Conservation (phyloP, 2,797 vertebrate species). For the Urosaurus nigricauda region DNA sequence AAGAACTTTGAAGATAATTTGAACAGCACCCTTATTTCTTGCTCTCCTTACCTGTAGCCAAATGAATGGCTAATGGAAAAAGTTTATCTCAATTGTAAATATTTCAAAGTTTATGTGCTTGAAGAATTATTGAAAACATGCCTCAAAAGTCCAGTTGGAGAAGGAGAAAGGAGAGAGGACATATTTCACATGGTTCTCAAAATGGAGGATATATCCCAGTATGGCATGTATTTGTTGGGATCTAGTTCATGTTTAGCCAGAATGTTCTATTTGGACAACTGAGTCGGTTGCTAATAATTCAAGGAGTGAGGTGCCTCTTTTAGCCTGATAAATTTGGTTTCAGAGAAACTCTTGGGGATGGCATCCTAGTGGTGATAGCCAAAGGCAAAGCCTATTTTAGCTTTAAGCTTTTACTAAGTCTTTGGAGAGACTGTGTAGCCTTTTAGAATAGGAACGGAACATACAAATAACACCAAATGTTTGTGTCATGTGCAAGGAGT, state of each 20-base stretch:
- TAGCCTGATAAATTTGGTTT: too few relatives aligned
- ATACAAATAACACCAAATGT: too few relatives aligned
- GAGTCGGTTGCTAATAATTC: neutral
- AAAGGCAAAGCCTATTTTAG: too few relatives aligned
- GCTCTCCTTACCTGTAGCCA: neutral
- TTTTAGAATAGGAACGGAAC: too few relatives aligned
- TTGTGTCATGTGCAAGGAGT: too few relatives aligned
- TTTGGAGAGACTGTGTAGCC: too few relatives aligned
- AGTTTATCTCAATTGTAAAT: neutral
- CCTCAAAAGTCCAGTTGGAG: neutral
- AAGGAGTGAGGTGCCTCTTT: too few relatives aligned
- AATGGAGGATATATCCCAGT: neutral
- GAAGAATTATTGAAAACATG: neutral
- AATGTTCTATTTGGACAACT: neutral
- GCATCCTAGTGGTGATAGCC: too few relatives aligned
- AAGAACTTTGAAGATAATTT: neutral
- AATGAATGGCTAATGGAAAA: constrained; percentile 18
- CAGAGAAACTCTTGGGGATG: too few relatives aligned
- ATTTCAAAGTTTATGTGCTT: neutral
- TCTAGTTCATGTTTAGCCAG: neutral
- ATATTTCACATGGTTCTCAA: neutral
- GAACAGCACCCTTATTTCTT: neutral
- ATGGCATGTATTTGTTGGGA: neutral
- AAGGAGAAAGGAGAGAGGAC: neutral
- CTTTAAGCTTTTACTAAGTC: too few relatives aligned